Evolutionary conservation across 2,113 vertebrate species (phyloP).

Genomic region (Prinia subflava): DNA sequence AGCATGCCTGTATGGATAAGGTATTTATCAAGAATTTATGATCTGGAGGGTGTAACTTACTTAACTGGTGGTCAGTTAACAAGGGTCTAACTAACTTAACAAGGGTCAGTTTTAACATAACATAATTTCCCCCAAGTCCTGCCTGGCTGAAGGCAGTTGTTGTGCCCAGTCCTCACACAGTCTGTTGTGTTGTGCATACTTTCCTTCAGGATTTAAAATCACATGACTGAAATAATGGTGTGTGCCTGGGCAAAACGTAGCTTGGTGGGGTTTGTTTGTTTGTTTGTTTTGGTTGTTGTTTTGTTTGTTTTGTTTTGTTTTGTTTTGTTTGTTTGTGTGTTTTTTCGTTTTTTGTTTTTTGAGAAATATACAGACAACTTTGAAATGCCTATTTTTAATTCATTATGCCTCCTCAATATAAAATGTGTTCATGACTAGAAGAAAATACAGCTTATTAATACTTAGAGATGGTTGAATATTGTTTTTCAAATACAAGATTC

Average conservation of each 20-base stretch:
- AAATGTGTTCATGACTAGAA: neutral
- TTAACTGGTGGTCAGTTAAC: neutral
- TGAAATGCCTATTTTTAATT: neutral
- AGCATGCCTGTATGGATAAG: neutral
- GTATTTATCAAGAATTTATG: neutral
- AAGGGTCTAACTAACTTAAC: no score
- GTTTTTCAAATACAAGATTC: neutral
- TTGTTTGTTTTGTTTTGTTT: no score
- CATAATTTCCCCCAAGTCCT: neutral
- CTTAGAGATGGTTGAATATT: neutral
- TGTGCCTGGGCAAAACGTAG: neutral
- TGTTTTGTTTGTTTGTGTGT: no score
- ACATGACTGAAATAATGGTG: neutral
- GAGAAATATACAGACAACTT: neutral
- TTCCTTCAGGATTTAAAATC: neutral
- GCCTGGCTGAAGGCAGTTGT: neutral
- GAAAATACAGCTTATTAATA: neutral
- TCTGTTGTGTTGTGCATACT: neutral
- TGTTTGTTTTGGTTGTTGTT: no score
- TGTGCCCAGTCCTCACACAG: neutral
- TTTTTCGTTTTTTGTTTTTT: no score
- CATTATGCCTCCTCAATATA: neutral
- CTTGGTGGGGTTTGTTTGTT: no score
- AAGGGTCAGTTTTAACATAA: neutral
- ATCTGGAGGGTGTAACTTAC: neutral